These are phyloP conservation scores for Mungos mungo DNA, from an alignment of 2,113 vertebrate genomes.

Conservation along the genomic window DNA sequence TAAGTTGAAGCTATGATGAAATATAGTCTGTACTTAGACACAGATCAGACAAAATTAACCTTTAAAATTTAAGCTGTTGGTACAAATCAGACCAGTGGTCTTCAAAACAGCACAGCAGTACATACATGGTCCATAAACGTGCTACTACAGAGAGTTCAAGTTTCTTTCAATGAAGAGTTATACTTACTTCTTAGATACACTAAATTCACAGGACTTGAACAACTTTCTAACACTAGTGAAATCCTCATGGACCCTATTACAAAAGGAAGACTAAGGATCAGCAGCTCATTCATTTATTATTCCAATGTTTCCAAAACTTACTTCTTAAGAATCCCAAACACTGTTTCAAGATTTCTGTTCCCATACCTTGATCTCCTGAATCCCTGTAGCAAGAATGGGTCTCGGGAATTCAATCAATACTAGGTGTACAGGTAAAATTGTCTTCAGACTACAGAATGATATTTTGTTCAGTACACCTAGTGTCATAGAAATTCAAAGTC, in stretches of 20 bases:
- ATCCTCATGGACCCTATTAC: neutral
- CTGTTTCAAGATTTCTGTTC: neutral
- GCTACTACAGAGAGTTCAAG: neutral
- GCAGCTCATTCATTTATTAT: neutral
- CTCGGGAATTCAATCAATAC: neutral
- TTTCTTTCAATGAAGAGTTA: neutral
- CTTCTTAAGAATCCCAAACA: neutral
- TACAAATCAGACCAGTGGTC: neutral
- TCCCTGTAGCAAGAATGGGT: neutral
- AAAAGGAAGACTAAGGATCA: neutral
- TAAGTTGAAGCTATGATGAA: neutral
- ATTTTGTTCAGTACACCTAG: neutral
- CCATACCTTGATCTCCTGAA: neutral
- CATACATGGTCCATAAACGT: neutral
- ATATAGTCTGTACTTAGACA: neutral
- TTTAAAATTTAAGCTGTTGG: neutral
- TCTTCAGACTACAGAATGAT: neutral
- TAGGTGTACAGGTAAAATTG: neutral
- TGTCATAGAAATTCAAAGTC: neutral
- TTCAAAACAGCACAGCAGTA: neutral
- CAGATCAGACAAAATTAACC: neutral
- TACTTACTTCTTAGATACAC: neutral
- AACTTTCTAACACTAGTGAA: neutral
- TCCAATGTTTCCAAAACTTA: neutral
- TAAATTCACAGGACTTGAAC: neutral